These are phyloP conservation scores for Acanthurus lineatus DNA, from an alignment of 2,797 vertebrate species.

Conservation along the genomic window DNA sequence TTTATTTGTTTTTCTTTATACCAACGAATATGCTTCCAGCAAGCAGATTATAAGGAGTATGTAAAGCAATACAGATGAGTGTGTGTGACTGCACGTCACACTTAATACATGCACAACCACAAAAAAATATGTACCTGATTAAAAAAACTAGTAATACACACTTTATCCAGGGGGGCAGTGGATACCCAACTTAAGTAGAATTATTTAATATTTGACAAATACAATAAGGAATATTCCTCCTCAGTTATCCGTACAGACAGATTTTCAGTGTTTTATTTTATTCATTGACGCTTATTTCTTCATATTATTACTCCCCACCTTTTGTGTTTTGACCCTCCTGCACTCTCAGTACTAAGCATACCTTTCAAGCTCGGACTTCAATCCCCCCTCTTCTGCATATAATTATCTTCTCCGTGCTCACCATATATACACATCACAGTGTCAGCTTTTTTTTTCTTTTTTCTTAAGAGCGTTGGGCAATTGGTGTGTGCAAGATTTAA, in stretches of 20 bases:
- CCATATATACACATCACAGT: slow-evolving; percentile 3
- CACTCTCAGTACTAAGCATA: background rate
- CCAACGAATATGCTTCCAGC: background rate
- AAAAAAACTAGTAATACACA: background rate
- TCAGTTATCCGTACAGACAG: background rate
- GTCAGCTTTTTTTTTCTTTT: background rate
- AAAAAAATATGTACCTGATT: background rate
- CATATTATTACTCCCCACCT: background rate
- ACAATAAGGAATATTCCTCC: slow-evolving; percentile 4
- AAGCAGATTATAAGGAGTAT: slow-evolving; percentile 17
- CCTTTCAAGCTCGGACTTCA: slow-evolving; percentile 5
- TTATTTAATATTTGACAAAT: background rate
- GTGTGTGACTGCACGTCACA: slow-evolving; percentile 11
- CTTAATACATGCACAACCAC: background rate
- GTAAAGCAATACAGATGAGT: background rate
- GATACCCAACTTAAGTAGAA: background rate
- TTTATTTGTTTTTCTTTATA: slow-evolving; percentile 15
- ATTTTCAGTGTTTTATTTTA: background rate
- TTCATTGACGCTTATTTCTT: background rate
- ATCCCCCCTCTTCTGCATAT: background rate
- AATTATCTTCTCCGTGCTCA: slow-evolving; percentile 21
- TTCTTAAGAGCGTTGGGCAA: too few relatives aligned
- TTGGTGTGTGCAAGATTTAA: background rate
- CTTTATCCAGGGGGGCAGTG: background rate
- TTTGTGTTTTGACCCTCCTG: slow-evolving; percentile 5